Base-by-base conservation (phyloP, 2,888 invertebrate species). In the Zygogramma bicolorata region DNA sequence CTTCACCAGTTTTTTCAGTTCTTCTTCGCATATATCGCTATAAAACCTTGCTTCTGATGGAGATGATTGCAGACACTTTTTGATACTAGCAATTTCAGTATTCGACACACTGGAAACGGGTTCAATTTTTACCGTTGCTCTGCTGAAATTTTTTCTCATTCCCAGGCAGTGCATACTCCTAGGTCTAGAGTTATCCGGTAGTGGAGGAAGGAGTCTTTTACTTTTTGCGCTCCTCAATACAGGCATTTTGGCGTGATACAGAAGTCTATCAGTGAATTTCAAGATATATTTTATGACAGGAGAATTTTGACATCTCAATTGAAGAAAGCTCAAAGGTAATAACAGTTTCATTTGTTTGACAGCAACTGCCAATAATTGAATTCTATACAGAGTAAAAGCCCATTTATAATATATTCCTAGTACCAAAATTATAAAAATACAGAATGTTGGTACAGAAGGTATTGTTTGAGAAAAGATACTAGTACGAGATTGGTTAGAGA, bases 21-120 rank as follows among this genome's bases (percentile, higher is more conserved):
- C 70, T 42, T 61, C 69, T 31, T 70, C 70, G 61, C 72, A 74
- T 4, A 74, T 46, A 10, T 73, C 67, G 8, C 68, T 66, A 58
- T 73, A 71, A 8, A 76, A 73, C 29, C 66, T 65, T 2, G 72
- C 74, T 53, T 76, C 76, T 1, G 70, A 71, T 3, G 68, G 58
- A 10, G 72, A 68, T 5, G 58, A 61, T 46, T 69, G 61, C 5
- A 76, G 59, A 29, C 66, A 62, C 1, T 53, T 62, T 38, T 58
- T 73, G 10, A 74, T 68, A 8, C 70, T 69, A 6, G 10, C 61
- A 15, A 74, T 65, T 10, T 71, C 60, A 3, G 66, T 69, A 59
- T 57, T 68, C 10, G 73, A 73, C 2, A 68, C 38, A 25, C 61
- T 57, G 10, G 60, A 62, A 8, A 67, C 66, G 8, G 73, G 59